phyloP scores from a whole-genome alignment of 2,113 vertebrate species.

The Crotalus horridus region DNA sequence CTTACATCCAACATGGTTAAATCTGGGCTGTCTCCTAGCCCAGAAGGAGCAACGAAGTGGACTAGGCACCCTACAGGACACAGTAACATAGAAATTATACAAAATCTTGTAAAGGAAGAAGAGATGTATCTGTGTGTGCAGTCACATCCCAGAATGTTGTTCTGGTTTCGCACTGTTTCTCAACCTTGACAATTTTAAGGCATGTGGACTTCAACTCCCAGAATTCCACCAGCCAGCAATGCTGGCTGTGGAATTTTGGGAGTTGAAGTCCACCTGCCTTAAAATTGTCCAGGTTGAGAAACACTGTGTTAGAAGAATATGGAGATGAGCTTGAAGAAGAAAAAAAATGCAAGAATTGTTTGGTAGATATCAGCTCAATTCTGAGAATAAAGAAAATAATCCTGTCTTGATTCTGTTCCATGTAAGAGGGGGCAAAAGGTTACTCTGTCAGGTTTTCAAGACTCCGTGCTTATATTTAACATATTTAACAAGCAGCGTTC shows the following conservation, averaged over 20 bases:
- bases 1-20: conserved; percentile 25
- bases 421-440: background rate
- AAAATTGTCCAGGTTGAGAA: too few species aligned
- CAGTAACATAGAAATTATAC: background rate
- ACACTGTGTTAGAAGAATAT: background rate
- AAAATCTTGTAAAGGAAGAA: background rate
- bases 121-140: background rate
- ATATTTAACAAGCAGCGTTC: background rate
- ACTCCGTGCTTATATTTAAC: background rate
- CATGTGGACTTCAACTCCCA: too few species aligned
- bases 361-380: background rate
- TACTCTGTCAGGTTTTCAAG: background rate
- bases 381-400: background rate
- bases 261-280: too few species aligned
- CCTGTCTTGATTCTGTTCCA: background rate
- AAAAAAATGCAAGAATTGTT: background rate
- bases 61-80: background rate
- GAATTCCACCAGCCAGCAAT: too few species aligned
- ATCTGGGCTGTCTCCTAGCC: conserved; percentile 10
- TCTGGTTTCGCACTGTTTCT: too few species aligned
- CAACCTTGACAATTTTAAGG: too few species aligned
- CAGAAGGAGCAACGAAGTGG: conserved; percentile 28
- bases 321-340: background rate
- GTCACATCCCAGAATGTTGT: background rate
- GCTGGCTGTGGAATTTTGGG: too few species aligned